Evolutionary conservation across 2,797 vertebrate species (phyloP), one percentile per base, ranked within the genome.

Genomic region (Falco rusticolus): DNA sequence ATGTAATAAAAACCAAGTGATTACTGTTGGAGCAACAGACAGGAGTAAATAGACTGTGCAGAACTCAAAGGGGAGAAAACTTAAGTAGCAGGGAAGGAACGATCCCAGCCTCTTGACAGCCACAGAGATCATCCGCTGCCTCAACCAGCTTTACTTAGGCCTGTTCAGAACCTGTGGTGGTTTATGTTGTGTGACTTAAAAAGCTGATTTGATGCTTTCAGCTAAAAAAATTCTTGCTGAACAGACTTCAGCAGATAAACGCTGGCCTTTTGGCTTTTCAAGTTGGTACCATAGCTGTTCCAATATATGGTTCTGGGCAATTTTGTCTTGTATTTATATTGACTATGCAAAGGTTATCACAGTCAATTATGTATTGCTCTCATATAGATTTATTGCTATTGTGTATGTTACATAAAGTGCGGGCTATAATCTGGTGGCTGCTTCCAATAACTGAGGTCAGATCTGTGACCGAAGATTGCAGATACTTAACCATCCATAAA

Each of bases 401-500:
- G 10, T 88, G 65, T 83, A 16, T 77, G 8, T 84, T 66, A 7
- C 59, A 33, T 54, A 22, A 93, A 91, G 47, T 24, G n/a, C 26
- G 29, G 85, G 47, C 63, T 83, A 10, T 86, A 92, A 94, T 82
- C 91, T 86, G 56, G 47, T 81, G 87, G 71, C 88, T 89, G 86
- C 81, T 85, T 87, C 75, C 74, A 66, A 65, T 97, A 92, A 89
- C 41, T 85, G 80, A 66, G 77, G 96, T 97, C 92, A 80, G 82
- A 83, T 90, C 74, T 92, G 70, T 54, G 81, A 57, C 81, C 11
- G 4, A 90, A 95, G 94, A 93, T 96, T 82, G 91, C 70, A 92
- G 92, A 87, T 95, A 89, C 78, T 91, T 84, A 91, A 66, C 94
- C 91, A 54, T 80, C 76, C 91, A 50, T 89, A 95, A 91, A 91